phyloP scores from a whole-genome alignment of 1,140 invertebrate species.

The Trinorchestia longiramus region DNA sequence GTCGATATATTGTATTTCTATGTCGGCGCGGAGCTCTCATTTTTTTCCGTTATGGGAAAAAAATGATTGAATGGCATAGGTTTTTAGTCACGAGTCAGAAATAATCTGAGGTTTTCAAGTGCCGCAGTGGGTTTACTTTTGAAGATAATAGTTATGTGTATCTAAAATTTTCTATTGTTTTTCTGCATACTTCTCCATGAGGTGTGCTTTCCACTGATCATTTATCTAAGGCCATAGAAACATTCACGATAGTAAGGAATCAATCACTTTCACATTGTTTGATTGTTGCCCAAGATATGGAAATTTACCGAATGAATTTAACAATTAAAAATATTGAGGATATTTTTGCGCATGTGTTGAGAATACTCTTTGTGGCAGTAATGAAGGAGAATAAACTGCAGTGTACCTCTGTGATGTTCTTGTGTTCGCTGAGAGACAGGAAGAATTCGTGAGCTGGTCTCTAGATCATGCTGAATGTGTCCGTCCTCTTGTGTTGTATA shows the following conservation, averaged over 20 bases:
- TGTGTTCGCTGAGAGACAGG: too few species aligned
- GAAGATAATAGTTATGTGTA: not conserved
- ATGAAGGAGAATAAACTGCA: too few species aligned
- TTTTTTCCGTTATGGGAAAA: not conserved
- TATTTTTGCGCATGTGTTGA: too few species aligned
- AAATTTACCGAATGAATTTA: not conserved
- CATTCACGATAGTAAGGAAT: not conserved
- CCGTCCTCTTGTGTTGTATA: not conserved
- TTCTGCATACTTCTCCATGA: not conserved
- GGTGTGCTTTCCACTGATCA: not conserved
- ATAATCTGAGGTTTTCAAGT: not conserved
- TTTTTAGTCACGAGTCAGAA: not conserved
- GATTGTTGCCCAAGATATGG: not conserved
- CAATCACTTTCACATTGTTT: not conserved
- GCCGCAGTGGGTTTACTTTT: not conserved
- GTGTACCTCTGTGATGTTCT: too few species aligned
- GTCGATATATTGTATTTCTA: not conserved
- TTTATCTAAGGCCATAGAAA: not conserved
- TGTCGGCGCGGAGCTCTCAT: not conserved
- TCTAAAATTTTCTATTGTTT: not conserved
- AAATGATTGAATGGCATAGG: not conserved
- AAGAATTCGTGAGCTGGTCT: too few species aligned
- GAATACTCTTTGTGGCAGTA: too few species aligned
- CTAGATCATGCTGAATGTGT: not conserved
- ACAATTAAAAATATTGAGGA: not conserved